Evolutionary conservation across 2,888 invertebrate genomes (phyloP).

Genomic region (Tanypteryx hageni): DNA sequence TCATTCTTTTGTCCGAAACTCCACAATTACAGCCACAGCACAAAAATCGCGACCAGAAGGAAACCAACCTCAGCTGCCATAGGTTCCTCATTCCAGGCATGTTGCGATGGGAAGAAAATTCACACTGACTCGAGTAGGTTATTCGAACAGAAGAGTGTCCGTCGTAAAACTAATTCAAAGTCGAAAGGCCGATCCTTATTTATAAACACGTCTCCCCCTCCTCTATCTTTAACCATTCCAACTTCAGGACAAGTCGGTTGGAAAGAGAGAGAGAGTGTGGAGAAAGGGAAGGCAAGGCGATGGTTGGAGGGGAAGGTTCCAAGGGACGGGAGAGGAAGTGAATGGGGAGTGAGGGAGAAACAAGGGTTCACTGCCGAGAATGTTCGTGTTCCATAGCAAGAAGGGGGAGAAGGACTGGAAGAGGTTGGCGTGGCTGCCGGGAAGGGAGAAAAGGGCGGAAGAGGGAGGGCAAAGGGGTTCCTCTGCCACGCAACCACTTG

Average conservation of each 20-base stretch:
- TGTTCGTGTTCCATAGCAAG: background rate
- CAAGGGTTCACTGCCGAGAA: background rate
- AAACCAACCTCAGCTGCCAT: constrained; percentile 51
- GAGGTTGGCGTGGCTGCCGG: background rate
- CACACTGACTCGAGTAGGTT: constrained; percentile 4
- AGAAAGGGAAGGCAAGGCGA: background rate
- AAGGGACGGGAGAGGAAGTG: background rate
- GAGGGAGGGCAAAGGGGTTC: background rate
- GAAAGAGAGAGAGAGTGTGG: background rate
- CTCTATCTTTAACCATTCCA: background rate
- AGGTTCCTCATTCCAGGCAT: constrained; percentile 55
- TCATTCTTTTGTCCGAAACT: too few species aligned
- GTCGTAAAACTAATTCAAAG: background rate
- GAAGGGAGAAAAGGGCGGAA: background rate
- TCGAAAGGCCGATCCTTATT: background rate
- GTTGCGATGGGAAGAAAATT: background rate
- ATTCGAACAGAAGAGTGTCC: constrained; percentile 22
- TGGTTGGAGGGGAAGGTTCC: background rate
- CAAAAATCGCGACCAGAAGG: background rate
- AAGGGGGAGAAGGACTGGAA: background rate
- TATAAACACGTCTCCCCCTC: background rate
- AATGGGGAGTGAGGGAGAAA: background rate
- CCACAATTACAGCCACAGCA: too few species aligned
- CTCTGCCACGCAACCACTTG: background rate
- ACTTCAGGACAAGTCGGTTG: constrained; percentile 19